A percentile compares a stretch with the other conserved stretches of the same genome.
These are phyloP conservation scores for Helogale parvula DNA, from an alignment of 2,113 vertebrate genomes.

Conservation along the genomic window DNA sequence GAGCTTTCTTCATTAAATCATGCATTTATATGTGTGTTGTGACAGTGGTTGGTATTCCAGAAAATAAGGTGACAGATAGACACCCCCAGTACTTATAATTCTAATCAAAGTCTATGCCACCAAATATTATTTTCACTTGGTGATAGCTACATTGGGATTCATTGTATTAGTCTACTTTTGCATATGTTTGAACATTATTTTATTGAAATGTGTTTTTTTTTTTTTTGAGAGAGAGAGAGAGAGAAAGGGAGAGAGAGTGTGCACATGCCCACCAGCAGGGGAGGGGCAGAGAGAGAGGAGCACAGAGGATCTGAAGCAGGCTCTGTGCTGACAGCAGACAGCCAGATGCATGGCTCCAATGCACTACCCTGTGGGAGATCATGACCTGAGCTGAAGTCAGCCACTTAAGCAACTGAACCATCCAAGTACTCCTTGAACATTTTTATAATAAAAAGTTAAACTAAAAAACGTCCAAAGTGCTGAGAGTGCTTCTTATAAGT, in stretches of 20 bases:
- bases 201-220: too few relatives aligned
- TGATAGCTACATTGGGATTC: not conserved
- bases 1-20: not conserved
- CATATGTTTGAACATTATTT: not conserved
- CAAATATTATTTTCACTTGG: slow-evolving; percentile 11
- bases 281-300: too few relatives aligned
- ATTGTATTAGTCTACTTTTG: not conserved
- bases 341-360: too few relatives aligned
- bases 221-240: too few relatives aligned
- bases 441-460: slow-evolving; percentile 15
- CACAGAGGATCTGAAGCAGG: too few relatives aligned
- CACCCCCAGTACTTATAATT: not conserved
- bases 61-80: not conserved
- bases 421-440: not conserved
- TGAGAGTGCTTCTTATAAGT: not conserved
- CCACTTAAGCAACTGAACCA: too few relatives aligned
- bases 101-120: not conserved
- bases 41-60: not conserved
- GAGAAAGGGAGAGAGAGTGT: too few relatives aligned
- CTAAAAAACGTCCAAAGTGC: not conserved
- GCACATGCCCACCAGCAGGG: too few relatives aligned
- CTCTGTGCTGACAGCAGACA: too few relatives aligned
- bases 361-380: too few relatives aligned
- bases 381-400: too few relatives aligned
- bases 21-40: not conserved